A percentile compares a stretch with the other conserved stretches of the same genome.
phyloP scores from a whole-genome alignment of 2,113 vertebrate genomes.

The Callaeas wilsoni region DNA sequence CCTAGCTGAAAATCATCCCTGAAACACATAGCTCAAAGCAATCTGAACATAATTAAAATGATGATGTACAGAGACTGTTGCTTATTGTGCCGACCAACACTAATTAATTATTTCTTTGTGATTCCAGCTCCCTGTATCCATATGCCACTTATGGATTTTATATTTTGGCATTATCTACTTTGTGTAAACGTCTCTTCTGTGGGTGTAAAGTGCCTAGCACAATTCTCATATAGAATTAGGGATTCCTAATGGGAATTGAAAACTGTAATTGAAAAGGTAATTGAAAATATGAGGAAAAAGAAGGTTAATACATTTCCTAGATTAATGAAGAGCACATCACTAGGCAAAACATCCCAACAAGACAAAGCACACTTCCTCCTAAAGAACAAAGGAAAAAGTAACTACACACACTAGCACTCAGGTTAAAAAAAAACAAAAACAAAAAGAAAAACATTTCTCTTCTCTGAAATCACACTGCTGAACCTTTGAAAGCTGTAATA shows the following conservation, averaged over 20 bases:
- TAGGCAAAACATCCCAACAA: neutral
- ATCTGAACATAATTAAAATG: conserved; percentile 3
- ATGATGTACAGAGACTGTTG: neutral
- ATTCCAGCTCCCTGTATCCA: neutral
- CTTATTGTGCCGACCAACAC: neutral
- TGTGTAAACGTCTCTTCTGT: neutral
- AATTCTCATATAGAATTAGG: neutral
- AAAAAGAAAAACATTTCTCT: neutral
- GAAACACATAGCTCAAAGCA: conserved; percentile 8
- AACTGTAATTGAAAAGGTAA: neutral
- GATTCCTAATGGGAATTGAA: neutral
- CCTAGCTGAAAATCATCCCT: neutral
- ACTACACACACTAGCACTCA: neutral
- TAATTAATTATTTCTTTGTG: neutral
- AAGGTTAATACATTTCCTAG: neutral
- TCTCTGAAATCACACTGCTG: neutral
- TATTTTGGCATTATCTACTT: neutral
- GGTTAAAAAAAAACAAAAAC: neutral
- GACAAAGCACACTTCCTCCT: neutral
- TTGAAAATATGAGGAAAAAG: neutral
- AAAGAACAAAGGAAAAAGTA: neutral
- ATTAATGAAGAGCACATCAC: neutral
- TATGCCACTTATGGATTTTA: neutral
- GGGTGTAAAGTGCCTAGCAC: neutral
- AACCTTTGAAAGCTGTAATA: neutral